Evolutionary conservation across 2,888 invertebrate genomes (phyloP), one percentile per base, ranked within the genome.

Genomic region (Corbicula japonica): DNA sequence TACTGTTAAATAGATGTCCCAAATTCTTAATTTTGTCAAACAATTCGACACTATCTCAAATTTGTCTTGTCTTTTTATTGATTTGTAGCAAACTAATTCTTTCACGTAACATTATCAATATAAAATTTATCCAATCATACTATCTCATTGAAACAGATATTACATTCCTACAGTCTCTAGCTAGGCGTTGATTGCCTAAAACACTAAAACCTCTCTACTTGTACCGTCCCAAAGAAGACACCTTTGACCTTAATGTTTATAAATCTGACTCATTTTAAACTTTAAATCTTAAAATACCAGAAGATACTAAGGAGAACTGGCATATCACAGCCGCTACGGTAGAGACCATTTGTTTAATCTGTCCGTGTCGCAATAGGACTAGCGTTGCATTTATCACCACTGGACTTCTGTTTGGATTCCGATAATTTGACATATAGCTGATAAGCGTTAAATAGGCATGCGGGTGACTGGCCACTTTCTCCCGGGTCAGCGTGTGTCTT

Each of bases 201-300:
- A 72, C 76, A 62, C 34, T 48, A 76, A 62, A 69, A 35, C 65
- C 65, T 62, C 65, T 56, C 54, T 52, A 62, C 30, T 60, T 63
- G 76, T 69, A 28, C 82, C 78, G 75, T 78, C 78, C 82, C 82
- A 56, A 65, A 65, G 44, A 23, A 38, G 58, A 65, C 56, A 82
- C 78, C 82, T 66, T 18, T 82, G 78, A 82, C 82, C 82, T 32
- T 26, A 30, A 44, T 71, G 70, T 70, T 56, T 75, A 68, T 72
- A 72, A 50, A 65, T 78, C 72, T 82, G 82, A 82, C 72, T 82
- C 82, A 82, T 76, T 75, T 69, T 34, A 54, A 73, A 76, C 60
- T 71, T 76, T 73, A 78, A 66, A 73, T 73, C 76, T 62, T 44
- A 62, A 69, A 76, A 48, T 76, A 80, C 58, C 72, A 48, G 76